Conservation (phyloP, 1,140 invertebrate genomes). For the Pinna nobilis region DNA sequence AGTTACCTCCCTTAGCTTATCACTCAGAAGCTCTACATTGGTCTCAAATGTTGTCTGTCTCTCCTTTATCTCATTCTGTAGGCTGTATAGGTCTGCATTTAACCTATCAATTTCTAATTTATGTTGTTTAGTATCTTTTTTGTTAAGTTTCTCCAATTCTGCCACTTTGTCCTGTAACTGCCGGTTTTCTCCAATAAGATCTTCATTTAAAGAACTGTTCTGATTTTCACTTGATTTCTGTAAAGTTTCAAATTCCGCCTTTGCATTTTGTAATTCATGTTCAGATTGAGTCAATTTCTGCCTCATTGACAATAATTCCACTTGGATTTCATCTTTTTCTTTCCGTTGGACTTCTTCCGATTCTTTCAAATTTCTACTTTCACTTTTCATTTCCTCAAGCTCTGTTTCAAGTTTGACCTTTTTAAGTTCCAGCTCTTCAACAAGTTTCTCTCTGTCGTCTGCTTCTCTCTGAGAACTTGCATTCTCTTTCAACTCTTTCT, state of each 20-base stretch:
- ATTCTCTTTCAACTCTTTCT: conserved; percentile 59
- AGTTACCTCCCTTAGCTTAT: conserved; percentile 57
- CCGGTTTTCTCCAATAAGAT: conserved; percentile 45
- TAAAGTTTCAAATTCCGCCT: conserved; percentile 1
- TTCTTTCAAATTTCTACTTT: conserved; percentile 41
- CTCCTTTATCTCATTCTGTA: conserved; percentile 70
- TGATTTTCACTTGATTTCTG: conserved; percentile 11
- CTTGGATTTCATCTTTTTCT: conserved; percentile 50
- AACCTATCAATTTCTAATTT: conserved; percentile 56
- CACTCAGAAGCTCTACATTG: conserved; percentile 61
- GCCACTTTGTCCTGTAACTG: conserved; percentile 53
- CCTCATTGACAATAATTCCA: conserved; percentile 43
- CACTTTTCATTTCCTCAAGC: conserved; percentile 46
- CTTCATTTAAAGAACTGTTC: conserved; percentile 10
- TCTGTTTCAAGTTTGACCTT: conserved; percentile 56
- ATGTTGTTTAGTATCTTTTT: conserved; percentile 51
- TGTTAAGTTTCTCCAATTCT: conserved; percentile 51
- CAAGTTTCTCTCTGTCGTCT: conserved; percentile 48
- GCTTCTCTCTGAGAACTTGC: conserved; percentile 50
- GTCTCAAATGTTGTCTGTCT: conserved; percentile 65
- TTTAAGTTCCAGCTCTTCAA: conserved; percentile 56
- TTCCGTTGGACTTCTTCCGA: conserved; percentile 37
- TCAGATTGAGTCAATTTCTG: conserved; percentile 28
- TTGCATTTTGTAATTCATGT: conserved; percentile 35
- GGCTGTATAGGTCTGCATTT: conserved; percentile 54